phyloP scores from a whole-genome alignment of 2,113 vertebrate species.

The Tamias sibiricus region DNA sequence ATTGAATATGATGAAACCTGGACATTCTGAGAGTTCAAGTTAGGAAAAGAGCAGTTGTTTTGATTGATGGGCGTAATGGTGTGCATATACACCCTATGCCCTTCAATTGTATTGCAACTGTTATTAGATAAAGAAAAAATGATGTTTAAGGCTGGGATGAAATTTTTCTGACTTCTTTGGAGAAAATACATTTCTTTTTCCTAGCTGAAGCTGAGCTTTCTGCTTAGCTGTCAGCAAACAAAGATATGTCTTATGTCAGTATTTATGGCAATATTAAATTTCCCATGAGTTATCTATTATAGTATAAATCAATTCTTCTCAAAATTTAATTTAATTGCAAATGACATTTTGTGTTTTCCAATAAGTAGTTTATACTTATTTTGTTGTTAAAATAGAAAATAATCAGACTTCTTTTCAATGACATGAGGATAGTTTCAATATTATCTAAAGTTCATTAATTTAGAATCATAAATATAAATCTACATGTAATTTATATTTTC shows the following conservation, averaged over 20 bases:
- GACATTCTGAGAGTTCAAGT: not conserved
- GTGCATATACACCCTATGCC: not conserved
- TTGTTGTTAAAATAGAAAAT: conserved; percentile 28
- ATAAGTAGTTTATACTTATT: conserved; percentile 19
- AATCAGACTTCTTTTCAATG: not conserved
- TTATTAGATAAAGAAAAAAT: not conserved
- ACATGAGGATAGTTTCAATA: not conserved
- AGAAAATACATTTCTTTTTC: not conserved
- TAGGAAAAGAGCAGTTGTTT: not conserved
- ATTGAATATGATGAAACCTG: conserved; percentile 27
- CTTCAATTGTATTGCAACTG: not conserved
- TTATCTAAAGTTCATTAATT: conserved; percentile 48
- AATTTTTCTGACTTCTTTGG: conserved; percentile 15
- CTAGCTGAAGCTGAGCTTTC: not conserved
- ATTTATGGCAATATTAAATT: conserved; percentile 22
- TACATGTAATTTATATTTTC: conserved; percentile 5
- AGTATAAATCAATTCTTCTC: conserved; percentile 60
- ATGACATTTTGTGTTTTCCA: conserved; percentile 59
- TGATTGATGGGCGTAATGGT: not conserved
- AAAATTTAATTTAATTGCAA: conserved; percentile 67
- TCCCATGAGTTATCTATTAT: not conserved
- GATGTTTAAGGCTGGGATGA: not conserved
- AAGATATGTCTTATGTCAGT: not conserved
- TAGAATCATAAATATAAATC: conserved; percentile 31
- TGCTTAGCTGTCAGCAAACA: conserved; percentile 40